Conservation (phyloP, 1,140 invertebrate species). For the silkworm (Bombyx mori) region DNA sequence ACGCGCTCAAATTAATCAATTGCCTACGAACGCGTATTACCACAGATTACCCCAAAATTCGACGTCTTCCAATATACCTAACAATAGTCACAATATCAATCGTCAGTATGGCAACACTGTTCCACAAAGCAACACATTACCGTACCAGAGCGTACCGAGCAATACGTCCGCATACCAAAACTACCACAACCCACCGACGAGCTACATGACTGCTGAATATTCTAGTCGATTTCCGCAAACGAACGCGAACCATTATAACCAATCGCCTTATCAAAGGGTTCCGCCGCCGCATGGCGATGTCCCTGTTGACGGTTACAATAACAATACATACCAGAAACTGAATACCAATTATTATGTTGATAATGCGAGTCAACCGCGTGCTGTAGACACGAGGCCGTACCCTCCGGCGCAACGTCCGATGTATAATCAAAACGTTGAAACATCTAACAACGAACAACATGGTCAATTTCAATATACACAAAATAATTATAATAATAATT, state of each 20-base stretch:
- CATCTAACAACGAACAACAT: slow-evolving; percentile 22
- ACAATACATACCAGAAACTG: slow-evolving; percentile 46
- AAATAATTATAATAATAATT: slow-evolving; percentile 72
- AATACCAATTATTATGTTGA: slow-evolving; percentile 46
- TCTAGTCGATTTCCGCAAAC: slow-evolving; percentile 58
- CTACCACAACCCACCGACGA: slow-evolving; percentile 62
- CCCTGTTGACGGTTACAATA: slow-evolving; percentile 49
- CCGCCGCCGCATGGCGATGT: slow-evolving; percentile 69
- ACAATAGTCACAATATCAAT: slow-evolving; percentile 37
- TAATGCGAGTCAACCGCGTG: slow-evolving; percentile 28
- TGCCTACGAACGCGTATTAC: slow-evolving; percentile 46
- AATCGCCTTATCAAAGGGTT: slow-evolving; percentile 72
- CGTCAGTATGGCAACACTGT: slow-evolving; percentile 33
- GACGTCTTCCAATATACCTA: slow-evolving; percentile 20
- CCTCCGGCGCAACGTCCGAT: slow-evolving; percentile 40
- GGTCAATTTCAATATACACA: slow-evolving; percentile 40
- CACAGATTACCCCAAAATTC: slow-evolving; percentile 46
- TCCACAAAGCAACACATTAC: slow-evolving; percentile 30
- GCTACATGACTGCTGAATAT: slow-evolving; percentile 58
- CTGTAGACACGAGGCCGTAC: slow-evolving; percentile 39
- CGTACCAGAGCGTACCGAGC: slow-evolving; percentile 66
- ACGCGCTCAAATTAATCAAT: slow-evolving; percentile 38
- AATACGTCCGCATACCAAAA: slow-evolving; percentile 60
- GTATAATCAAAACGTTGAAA: slow-evolving; percentile 33
- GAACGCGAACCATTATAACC: slow-evolving; percentile 46